Evolutionary conservation across 2,797 vertebrate genomes (phyloP).

Genomic region (Hirundo rustica): DNA sequence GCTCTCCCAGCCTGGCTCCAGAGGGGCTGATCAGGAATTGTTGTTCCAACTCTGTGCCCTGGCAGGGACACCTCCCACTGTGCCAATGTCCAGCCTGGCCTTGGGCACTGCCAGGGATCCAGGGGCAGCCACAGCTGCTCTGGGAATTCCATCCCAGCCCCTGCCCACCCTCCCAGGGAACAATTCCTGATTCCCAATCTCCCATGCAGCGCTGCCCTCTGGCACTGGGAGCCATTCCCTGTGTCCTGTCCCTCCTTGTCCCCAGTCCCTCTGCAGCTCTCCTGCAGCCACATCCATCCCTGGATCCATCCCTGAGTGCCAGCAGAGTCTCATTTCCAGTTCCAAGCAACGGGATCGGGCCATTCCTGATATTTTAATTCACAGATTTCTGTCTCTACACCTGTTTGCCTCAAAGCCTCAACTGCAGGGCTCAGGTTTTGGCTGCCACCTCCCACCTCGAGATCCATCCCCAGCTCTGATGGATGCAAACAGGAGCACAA

Average conservation of each 20-base stretch:
- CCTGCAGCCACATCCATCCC: too few species aligned
- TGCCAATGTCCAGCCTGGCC: too few species aligned
- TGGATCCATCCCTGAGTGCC: background rate
- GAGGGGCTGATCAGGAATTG: too few species aligned
- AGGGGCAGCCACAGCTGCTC: too few species aligned
- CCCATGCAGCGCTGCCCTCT: background rate
- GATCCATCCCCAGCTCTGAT: background rate
- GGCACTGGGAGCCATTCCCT: background rate
- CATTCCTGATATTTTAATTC: background rate
- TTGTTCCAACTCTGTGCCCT: too few species aligned
- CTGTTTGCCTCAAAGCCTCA: background rate
- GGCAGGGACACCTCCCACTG: too few species aligned
- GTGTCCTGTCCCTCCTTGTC: background rate
- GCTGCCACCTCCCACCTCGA: background rate
- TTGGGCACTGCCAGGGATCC: too few species aligned
- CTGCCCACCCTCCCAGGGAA: too few species aligned
- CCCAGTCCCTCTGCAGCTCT: background rate
- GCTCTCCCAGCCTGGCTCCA: too few species aligned
- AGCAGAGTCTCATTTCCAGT: background rate
- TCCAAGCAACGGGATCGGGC: background rate
- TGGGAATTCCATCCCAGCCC: too few species aligned
- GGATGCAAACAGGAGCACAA: background rate
- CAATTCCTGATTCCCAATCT: background rate
- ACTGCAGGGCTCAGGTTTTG: background rate
- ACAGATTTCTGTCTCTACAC: background rate